Conservation (phyloP, 2,113 vertebrate species). For the Hippocampus mohnikei region DNA sequence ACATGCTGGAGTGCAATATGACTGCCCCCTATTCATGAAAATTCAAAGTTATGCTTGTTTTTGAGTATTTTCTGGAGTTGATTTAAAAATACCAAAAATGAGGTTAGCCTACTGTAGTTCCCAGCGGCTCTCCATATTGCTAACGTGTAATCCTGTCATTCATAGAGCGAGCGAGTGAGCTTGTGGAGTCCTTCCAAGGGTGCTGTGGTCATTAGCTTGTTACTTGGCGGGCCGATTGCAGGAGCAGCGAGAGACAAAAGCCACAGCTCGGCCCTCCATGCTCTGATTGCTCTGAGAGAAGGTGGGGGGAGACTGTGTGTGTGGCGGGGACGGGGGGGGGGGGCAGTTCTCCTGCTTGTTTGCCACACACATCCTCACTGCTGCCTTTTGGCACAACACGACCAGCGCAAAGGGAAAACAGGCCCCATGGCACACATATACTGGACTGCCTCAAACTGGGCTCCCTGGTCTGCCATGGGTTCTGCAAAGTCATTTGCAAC, state of each 20-base stretch:
- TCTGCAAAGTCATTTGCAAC: too few species aligned
- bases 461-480: too few species aligned
- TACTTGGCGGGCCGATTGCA: conserved; percentile 73
- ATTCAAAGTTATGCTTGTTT: too few species aligned
- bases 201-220: conserved; percentile 73
- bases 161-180: not conserved
- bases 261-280: conserved; percentile 69
- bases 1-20: too few species aligned
- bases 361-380: conserved; percentile 47
- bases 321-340: conserved; percentile 15
- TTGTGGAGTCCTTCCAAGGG: conserved; percentile 52
- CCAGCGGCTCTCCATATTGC: not conserved
- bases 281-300: conserved; percentile 70
- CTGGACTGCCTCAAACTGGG: too few species aligned
- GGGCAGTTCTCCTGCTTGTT: conserved; percentile 21
- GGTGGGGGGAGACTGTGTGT: not conserved
- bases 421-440: conserved; percentile 44
- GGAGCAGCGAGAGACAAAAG: conserved; percentile 69
- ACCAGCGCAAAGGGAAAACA: conserved; percentile 54
- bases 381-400: conserved; percentile 50
- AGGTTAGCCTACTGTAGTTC: too few species aligned
- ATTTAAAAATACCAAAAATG: too few species aligned
- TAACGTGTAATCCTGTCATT: not conserved
- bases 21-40: too few species aligned
- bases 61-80: too few species aligned